Conservation (phyloP, 1,140 invertebrate genomes). For the Drosophila asahinai region DNA sequence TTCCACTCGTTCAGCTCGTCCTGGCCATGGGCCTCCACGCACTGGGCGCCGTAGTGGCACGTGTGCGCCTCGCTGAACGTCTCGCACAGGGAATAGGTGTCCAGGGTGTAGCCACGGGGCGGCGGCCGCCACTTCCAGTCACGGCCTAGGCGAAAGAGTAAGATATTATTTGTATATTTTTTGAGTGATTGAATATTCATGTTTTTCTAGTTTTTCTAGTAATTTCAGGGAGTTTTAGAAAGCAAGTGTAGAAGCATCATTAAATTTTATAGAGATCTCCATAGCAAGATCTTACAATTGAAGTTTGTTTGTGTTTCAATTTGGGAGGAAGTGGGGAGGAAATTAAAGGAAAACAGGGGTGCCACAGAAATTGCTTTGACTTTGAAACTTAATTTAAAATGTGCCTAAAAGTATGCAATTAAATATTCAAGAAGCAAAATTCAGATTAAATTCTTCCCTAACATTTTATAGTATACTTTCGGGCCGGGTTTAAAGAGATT, state of each 20-base stretch:
- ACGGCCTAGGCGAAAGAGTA: conserved; percentile 78
- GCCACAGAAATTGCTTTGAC: no score
- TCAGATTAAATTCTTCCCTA: no score
- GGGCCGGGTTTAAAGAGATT: no score
- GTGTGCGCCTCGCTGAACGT: conserved; percentile 86
- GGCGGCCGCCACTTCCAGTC: conserved; percentile 90
- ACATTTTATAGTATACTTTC: no score
- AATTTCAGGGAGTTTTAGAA: conserved; percentile 2
- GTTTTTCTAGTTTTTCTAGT: background rate
- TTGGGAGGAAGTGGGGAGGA: no score
- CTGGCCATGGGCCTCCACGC: conserved; percentile 91
- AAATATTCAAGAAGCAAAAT: no score
- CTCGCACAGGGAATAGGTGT: conserved; percentile 87
- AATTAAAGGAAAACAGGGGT: no score
- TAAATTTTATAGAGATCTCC: background rate
- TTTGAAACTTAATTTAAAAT: no score
- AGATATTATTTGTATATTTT: conserved; percentile 10
- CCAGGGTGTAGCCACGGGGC: conserved; percentile 88
- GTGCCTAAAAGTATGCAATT: no score
- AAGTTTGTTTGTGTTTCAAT: conserved; percentile 3
- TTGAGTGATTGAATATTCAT: conserved; percentile 24
- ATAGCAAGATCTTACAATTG: background rate
- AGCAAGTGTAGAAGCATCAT: conserved; percentile 9
- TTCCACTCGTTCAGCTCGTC: conserved; percentile 92
- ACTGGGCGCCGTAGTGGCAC: conserved; percentile 90